Evolutionary conservation across 2,113 vertebrate genomes (phyloP).

Genomic region (Puffinus mauretanicus): DNA sequence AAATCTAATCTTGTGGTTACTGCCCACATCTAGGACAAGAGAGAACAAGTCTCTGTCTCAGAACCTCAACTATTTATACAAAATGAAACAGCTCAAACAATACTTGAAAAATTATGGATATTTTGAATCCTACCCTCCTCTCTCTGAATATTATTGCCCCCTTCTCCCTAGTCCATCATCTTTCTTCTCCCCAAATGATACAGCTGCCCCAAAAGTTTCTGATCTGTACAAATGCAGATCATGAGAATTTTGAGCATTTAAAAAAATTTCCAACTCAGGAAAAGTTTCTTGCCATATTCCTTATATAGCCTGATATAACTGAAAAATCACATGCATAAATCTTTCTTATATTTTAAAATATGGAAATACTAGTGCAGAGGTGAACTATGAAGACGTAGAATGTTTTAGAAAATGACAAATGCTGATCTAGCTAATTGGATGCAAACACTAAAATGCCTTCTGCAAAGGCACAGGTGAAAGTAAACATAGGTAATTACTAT

Average conservation of each 20-base stretch:
- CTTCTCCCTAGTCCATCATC: background rate
- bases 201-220: background rate
- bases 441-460: background rate
- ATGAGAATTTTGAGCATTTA: background rate
- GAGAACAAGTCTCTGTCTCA: background rate
- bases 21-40: background rate
- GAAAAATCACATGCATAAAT: background rate
- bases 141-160: background rate
- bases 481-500: background rate
- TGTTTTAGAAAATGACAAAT: background rate
- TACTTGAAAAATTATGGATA: background rate
- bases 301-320: background rate
- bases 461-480: constrained; percentile 19
- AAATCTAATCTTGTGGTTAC: background rate
- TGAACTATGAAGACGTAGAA: background rate
- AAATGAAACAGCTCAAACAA: background rate
- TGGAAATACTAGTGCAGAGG: background rate
- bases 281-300: background rate
- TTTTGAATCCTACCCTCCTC: background rate
- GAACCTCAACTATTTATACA: background rate
- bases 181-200: background rate
- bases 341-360: background rate
- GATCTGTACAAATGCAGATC: background rate
- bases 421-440: background rate
- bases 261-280: background rate